Base-by-base conservation (phyloP, 2,888 invertebrate genomes). In the Rotaria macrura region DNA sequence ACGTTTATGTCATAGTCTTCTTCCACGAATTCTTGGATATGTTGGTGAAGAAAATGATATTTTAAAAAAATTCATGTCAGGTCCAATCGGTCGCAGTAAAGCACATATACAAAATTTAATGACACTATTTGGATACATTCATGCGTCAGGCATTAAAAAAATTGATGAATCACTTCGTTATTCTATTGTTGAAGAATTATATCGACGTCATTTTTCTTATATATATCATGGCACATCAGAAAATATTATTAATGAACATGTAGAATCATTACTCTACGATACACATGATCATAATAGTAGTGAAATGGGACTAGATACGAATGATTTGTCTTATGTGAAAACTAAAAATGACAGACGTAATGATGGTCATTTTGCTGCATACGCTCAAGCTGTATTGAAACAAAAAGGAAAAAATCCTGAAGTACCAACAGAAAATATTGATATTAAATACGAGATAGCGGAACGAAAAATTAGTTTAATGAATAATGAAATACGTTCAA, bases 151-250 rank as follows among this genome's bases (percentile, higher is more conserved):
- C 12, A 43, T 79, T n/a, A n/a, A 79, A 43, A 79, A 40, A 3
- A 43, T 79, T 43, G 74, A 79, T 79, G 74, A 79, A 25, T 23
- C 43, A 79, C 43, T 79, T 43, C 74, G 74, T 25, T 79, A 79
- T 79, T 40, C 74, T 25, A 79, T 79, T 43, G 74, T 79, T 14
- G 74, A 79, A 79, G 74, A 79, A n/a, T 79, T 79, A n/a, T 79
- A 79, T 38, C 74, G 74, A 79, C 74, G 74, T 23, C 74, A 79
- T 79, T 79, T 79, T n/a, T 20, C 74, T 0, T 79, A 79, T 23
- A 43, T 79, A 20, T 79, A 79, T 79, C 74, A 43, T n/a, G 74
- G 74, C n/a, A 79, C 74, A 40, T 79, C 74, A 40, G 74, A 43
- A 17, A 79, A 79, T 79, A 9, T 79, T 23, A 43, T 79, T 43